These are phyloP conservation scores for Drosophila merina DNA, from an alignment of 2,888 invertebrate species.

Conservation along the genomic window DNA sequence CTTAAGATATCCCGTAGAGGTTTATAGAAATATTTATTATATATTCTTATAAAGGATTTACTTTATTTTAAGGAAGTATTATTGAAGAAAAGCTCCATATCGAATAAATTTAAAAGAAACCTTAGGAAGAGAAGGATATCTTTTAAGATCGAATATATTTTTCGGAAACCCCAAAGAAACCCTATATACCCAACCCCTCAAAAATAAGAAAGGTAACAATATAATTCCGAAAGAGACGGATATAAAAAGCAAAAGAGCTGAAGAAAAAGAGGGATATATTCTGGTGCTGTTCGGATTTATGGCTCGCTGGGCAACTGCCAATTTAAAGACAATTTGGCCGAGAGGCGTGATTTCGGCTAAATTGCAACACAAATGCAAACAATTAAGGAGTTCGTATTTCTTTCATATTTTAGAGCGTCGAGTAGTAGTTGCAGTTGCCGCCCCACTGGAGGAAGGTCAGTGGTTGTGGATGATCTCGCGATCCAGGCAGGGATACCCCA, in stretches of 20 bases:
- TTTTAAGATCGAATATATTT: too few species aligned
- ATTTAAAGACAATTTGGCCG: conserved; percentile 82
- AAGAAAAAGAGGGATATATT: background rate
- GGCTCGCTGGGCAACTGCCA: conserved; percentile 75
- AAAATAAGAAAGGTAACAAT: background rate
- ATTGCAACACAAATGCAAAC: conserved; percentile 78
- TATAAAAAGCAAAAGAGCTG: background rate
- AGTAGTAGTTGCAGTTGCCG: conserved; percentile 12
- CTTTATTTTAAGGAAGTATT: too few species aligned
- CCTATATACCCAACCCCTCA: background rate
- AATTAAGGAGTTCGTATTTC: conserved; percentile 59
- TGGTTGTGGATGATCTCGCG: conserved; percentile 23
- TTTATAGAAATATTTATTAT: background rate
- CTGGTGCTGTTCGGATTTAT: conserved; percentile 63
- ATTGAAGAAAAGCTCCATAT: too few species aligned
- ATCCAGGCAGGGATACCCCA: conserved; percentile 23
- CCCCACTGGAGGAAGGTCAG: conserved; percentile 23
- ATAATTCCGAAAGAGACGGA: background rate
- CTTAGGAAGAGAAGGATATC: too few species aligned
- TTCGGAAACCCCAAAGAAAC: too few species aligned
- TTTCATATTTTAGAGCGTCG: conserved; percentile 8
- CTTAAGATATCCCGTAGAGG: background rate
- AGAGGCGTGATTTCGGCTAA: conserved; percentile 79
- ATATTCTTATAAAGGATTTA: background rate
- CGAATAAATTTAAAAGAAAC: too few species aligned